Evolutionary conservation across 2,797 vertebrate species (phyloP), one percentile per base, ranked within the genome.

Genomic region (Bradypodion ventrale): DNA sequence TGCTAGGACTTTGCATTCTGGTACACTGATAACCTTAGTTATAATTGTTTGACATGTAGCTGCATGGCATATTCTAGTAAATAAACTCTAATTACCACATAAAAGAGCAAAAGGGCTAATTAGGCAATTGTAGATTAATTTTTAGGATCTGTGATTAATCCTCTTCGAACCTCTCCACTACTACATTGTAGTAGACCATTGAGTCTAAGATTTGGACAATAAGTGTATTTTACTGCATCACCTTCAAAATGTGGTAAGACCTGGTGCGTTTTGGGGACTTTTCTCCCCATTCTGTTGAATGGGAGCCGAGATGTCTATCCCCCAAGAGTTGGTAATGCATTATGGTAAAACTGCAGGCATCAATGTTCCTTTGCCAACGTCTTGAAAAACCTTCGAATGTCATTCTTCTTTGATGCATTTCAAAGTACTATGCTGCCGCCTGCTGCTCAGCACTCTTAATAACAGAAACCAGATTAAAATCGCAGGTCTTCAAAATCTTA

Each of bases 321-420:
- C 27, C 46, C 7, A 8, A 46, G 42, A 72, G 37, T 42, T 23
- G n/a, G n/a, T n/a, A 60, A 76, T 27, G 16, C 2, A 78, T 44
- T 27, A 42, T n/a, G 5, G 27, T 21, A 66, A 12, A 62, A 25
- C 37, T 72, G n/a, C 15, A 70, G 59, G 4, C n/a, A 75, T 46
- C 62, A 60, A 46, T 66, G 87, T 25, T 73, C 6, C 49, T 84
- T 75, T 79, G 75, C 87, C 89, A 88, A 83, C 84, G 84, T 75
- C 91, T 92, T 59, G 44, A 66, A 89, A 3, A 23, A 29, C 2
- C 0, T 7, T 10, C n/a, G 6, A 12, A 3, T 5, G 2, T 49
- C 25, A n/a, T 52, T 52, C 1, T 25, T 37, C 65, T 32, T 37
- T 32, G 35, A 23, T 63, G 44, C 25, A 6, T 77, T 68, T 59